Base-by-base conservation (phyloP, 2,888 invertebrate genomes). In the Sinotaia quadrata region DNA sequence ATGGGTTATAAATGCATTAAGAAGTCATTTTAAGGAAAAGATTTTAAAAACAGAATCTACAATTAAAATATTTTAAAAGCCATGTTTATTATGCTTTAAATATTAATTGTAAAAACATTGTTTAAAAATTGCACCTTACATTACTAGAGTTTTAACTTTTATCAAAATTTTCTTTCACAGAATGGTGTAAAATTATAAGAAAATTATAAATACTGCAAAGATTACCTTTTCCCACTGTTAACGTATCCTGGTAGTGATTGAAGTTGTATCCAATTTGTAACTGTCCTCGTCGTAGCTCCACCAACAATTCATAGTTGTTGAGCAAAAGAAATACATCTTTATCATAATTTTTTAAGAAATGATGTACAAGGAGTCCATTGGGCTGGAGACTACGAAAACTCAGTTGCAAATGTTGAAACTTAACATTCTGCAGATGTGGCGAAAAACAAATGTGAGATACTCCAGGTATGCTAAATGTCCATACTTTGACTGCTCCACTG, bases 161-260 rank as follows among this genome's bases (percentile, higher is more conserved):
- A n/a, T n/a, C n/a, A n/a, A n/a, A n/a, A n/a, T n/a, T n/a, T n/a
- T n/a, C n/a, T n/a, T n/a, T n/a, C n/a, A n/a, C n/a, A n/a, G n/a
- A n/a, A n/a, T n/a, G n/a, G n/a, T n/a, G n/a, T n/a, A n/a, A 8
- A n/a, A 54, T 7, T 8, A 27, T 27, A 34, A 31, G 31, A 41
- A 44, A 41, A 60, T n/a, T 41, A 5, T 12, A 27, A 29, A 27
- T 15, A 12, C 15, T 59, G 10, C 31, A 37, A 37, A 24, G 57
- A 78, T 75, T 73, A 82, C 82, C 82, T 80, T 76, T 79, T 52
- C 82, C 82, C 33, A 81, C 47, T n/a, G 67, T 65, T 33, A 81
- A 57, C 67, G 74, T 69, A 58, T 81, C 78, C 61, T 74, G 73
- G 69, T 74, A 77, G 41, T 79, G 74, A 68, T 78, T 77, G 29